Conservation (phyloP, 2,888 invertebrate genomes). For the Adelognathus sp. region DNA sequence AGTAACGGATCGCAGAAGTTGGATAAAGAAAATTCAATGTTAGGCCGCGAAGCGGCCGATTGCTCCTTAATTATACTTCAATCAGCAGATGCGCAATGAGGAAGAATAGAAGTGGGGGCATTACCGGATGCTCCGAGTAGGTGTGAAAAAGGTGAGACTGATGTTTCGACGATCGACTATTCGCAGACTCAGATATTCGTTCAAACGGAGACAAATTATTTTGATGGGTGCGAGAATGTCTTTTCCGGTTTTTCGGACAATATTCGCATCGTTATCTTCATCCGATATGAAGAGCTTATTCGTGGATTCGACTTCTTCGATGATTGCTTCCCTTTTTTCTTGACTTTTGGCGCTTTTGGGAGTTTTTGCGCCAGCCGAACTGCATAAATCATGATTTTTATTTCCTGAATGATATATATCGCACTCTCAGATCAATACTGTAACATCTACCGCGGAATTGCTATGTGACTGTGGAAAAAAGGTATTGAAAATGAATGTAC, state of each 20-base stretch:
- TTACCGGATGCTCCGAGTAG: slow-evolving; percentile 63
- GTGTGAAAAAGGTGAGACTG: slow-evolving; percentile 61
- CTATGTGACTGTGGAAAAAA: too few species aligned
- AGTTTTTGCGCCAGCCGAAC: slow-evolving; percentile 1
- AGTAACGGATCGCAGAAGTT: too few species aligned
- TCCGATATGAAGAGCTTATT: too few species aligned
- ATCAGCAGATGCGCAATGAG: too few species aligned
- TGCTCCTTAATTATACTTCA: too few species aligned
- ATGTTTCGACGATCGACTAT: slow-evolving; percentile 66
- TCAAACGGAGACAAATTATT: slow-evolving; percentile 67
- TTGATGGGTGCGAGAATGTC: slow-evolving; percentile 53
- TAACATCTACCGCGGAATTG: too few species aligned
- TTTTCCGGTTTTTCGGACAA: not conserved
- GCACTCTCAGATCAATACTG: too few species aligned
- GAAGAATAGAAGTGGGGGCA: not conserved
- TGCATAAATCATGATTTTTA: not conserved
- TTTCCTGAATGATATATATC: not conserved
- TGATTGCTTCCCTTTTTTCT: not conserved
- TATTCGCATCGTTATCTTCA: not conserved
- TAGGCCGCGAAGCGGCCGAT: too few species aligned
- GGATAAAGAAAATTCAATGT: too few species aligned
- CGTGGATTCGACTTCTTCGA: not conserved
- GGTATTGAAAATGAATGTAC: too few species aligned
- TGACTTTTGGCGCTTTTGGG: slow-evolving; percentile 4
- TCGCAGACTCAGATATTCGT: slow-evolving; percentile 63